Percentiles rank a stretch among this genome's conserved stretches.
phyloP scores from a whole-genome alignment of 2,888 invertebrate species.

The Tipula confusa region DNA sequence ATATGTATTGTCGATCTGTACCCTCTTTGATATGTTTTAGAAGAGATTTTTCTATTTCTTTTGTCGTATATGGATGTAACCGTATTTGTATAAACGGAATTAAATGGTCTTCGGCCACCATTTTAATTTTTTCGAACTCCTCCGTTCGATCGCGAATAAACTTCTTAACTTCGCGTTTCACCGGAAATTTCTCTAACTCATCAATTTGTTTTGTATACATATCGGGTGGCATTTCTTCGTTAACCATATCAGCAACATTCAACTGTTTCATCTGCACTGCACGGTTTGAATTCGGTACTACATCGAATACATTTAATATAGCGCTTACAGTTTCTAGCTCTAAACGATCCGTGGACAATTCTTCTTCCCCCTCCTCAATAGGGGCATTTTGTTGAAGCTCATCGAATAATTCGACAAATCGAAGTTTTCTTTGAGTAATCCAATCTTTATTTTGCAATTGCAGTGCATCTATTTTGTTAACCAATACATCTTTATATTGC shows the following conservation, averaged over 20 bases:
- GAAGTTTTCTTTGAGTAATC: neutral
- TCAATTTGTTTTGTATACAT: neutral
- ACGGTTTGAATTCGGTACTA: neutral
- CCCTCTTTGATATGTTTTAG: neutral
- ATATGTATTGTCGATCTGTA: neutral
- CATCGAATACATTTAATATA: neutral
- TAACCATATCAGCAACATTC: neutral
- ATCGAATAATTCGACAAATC: neutral
- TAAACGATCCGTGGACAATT: neutral
- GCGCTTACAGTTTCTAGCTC: neutral
- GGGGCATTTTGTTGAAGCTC: neutral
- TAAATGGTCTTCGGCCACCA: neutral
- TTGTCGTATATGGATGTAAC: neutral
- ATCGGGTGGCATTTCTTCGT: neutral
- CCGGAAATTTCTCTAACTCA: neutral
- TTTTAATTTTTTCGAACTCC: neutral
- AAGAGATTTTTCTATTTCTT: neutral
- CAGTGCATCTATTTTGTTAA: neutral
- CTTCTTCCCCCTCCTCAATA: neutral
- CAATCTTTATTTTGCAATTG: neutral
- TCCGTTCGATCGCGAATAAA: neutral
- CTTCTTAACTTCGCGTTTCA: neutral
- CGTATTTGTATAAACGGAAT: neutral
- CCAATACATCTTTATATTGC: neutral
- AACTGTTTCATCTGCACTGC: neutral